phyloP scores from a whole-genome alignment of 1,140 invertebrate genomes.

The Dendroctonus valens region DNA sequence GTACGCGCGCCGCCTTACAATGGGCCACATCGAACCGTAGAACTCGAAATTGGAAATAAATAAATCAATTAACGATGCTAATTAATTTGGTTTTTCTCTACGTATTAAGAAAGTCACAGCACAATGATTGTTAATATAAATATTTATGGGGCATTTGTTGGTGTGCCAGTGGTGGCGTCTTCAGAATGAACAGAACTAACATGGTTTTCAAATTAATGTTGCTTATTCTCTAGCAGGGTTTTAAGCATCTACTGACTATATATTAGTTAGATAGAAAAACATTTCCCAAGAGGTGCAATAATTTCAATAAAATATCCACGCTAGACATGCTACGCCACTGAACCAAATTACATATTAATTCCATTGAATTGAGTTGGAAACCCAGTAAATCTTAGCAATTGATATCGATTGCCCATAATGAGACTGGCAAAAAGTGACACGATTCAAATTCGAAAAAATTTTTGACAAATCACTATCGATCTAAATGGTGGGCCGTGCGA shows the following conservation, averaged over 20 bases:
- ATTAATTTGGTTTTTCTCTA: slow-evolving; percentile 38
- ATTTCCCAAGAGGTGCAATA: too few relatives aligned
- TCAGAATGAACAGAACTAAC: not conserved
- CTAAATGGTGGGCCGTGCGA: not conserved
- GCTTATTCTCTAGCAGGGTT: too few relatives aligned
- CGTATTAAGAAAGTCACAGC: slow-evolving; percentile 35
- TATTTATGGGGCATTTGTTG: not conserved
- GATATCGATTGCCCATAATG: slow-evolving; percentile 44
- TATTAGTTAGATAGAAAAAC: too few relatives aligned
- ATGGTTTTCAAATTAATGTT: too few relatives aligned
- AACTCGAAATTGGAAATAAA: slow-evolving; percentile 30
- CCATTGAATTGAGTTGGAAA: slow-evolving; percentile 35
- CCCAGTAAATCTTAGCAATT: slow-evolving; percentile 45
- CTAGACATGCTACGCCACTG: not conserved
- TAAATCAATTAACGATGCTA: slow-evolving; percentile 42
- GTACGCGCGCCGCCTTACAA: slow-evolving; percentile 18
- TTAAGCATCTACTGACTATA: too few relatives aligned
- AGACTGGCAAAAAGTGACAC: slow-evolving; percentile 39
- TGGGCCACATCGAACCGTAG: slow-evolving; percentile 4
- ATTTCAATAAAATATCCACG: too few relatives aligned
- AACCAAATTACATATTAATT: slow-evolving; percentile 19
- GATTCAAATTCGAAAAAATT: slow-evolving; percentile 42
- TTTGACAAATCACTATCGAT: slow-evolving; percentile 42
- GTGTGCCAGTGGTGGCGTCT: not conserved
- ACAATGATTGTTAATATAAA: slow-evolving; percentile 34